A percentile compares a stretch with the other conserved stretches of the same genome.
Evolutionary conservation across 2,797 vertebrate genomes (phyloP).

Genomic region (Enteromius thamalakanensis): DNA sequence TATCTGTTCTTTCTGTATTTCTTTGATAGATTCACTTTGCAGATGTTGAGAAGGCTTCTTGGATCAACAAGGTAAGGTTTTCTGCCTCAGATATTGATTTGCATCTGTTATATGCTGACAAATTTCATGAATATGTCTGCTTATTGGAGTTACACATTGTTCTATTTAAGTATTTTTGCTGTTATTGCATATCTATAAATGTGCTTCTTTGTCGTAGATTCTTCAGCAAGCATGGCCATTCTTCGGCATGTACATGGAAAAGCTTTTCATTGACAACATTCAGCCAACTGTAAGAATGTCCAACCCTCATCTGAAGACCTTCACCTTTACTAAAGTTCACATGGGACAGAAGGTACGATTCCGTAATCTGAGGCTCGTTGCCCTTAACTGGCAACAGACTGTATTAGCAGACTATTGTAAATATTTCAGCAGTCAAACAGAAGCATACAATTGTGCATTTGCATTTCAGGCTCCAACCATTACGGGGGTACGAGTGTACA

Average conservation of each 20-base stretch:
- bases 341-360: constrained; percentile 86
- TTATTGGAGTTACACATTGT: not conserved
- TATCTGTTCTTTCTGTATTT: constrained; percentile 16
- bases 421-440: not conserved
- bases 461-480: constrained; percentile 85
- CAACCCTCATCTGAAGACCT: constrained; percentile 83
- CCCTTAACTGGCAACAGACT: not conserved
- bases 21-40: constrained; percentile 85
- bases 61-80: constrained; percentile 92
- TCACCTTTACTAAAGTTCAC: constrained; percentile 90
- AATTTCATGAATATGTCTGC: not conserved
- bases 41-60: constrained; percentile 89
- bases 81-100: not conserved
- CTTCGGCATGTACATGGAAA: constrained; percentile 92
- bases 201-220: constrained; percentile 73
- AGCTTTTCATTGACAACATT: constrained; percentile 85
- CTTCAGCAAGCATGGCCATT: constrained; percentile 94
- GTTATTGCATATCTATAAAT: not conserved
- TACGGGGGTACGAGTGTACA: constrained; percentile 87
- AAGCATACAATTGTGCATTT: not conserved
- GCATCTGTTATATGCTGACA: not conserved
- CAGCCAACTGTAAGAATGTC: constrained; percentile 84
- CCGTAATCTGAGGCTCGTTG: not conserved
- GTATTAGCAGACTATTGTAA: not conserved
- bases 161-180: not conserved